phyloP scores from a whole-genome alignment of 1,140 invertebrate genomes.

The Bombyx mandarina region DNA sequence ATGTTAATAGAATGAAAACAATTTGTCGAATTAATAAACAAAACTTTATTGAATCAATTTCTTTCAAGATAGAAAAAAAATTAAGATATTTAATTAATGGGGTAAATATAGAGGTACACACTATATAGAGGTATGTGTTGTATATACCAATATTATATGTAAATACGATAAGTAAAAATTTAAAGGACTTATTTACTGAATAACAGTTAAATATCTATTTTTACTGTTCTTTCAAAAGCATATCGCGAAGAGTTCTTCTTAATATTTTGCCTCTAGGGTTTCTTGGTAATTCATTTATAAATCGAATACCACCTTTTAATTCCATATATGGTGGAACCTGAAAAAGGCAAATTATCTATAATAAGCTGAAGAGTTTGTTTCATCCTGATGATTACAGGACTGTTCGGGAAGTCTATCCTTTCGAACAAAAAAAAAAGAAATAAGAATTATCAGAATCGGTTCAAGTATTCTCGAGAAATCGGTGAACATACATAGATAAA shows the following conservation, averaged over 20 bases:
- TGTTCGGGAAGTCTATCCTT: no score
- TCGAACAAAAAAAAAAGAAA: no score
- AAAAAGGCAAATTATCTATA: constrained; percentile 12
- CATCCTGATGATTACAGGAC: no score
- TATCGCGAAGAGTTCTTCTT: constrained; percentile 23
- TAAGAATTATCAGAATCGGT: no score
- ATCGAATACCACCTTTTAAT: constrained; percentile 63
- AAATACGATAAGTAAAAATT: neutral
- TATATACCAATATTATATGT: neutral
- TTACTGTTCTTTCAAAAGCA: constrained; percentile 11
- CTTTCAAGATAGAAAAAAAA: no score
- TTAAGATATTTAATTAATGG: no score
- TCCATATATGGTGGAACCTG: constrained; percentile 40
- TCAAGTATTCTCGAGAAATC: no score
- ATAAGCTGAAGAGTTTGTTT: no score
- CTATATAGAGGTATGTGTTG: neutral
- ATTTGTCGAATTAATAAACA: neutral
- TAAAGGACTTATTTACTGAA: neutral
- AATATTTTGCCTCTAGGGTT: constrained; percentile 6
- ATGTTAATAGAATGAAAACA: neutral
- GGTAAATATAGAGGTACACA: neutral
- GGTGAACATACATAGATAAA: no score
- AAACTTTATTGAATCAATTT: no score
- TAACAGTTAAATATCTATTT: neutral
- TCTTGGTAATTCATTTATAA: constrained; percentile 17